Base-by-base conservation (phyloP, 2,113 vertebrate genomes). In the Clarias gariepinus region DNA sequence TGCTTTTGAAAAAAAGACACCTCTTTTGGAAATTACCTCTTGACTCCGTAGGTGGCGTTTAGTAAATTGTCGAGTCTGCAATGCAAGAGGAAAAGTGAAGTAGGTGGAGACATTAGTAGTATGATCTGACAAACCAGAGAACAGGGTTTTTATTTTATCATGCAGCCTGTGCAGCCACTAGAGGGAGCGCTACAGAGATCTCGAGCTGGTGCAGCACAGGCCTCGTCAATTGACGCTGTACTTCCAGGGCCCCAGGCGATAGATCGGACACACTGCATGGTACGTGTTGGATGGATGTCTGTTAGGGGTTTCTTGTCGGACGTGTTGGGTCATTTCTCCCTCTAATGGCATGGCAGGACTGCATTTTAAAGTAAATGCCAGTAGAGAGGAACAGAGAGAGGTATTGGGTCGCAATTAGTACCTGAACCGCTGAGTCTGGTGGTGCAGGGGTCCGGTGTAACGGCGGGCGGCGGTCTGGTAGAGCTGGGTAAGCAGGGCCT, bases 31-130 rank as follows among this genome's bases (percentile, higher is more conserved):
- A 95, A 95, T 98, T 98, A 98, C 97, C 97, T 98, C 96, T 98
- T 98, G 93, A 98, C 97, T 94, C 97, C 97, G 87, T 98, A 98
- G 94, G 96, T 98, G 97, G 97, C 97, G 93, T 98, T 98, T 96
- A 98, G 96, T 96, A 98, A 96, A 95, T 98, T 98, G 97, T 98
- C 97, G 94, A 98, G 97, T 96, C 97, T 98, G 97, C 94, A 95
- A 95, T 94, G 94, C 94, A 95, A 95, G 95, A 96, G 92, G 91
- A 92, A 95, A 93, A 94, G 92, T 94, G 92, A 94, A 94, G 93
- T 94, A 95, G 94, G 94, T 95, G 95, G 91, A 94, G 89, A 94
- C 92, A 93, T 95, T 95, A 95, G 95, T 95, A 88, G 90, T 92
- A 93, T 93, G 91, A 91, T 92, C 92, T 90, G 93, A 90, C 82